Percentiles rank a stretch among this genome's conserved stretches.
Evolutionary conservation across 2,888 invertebrate genomes (phyloP).

Genomic region (Scaeva pyrastri): DNA sequence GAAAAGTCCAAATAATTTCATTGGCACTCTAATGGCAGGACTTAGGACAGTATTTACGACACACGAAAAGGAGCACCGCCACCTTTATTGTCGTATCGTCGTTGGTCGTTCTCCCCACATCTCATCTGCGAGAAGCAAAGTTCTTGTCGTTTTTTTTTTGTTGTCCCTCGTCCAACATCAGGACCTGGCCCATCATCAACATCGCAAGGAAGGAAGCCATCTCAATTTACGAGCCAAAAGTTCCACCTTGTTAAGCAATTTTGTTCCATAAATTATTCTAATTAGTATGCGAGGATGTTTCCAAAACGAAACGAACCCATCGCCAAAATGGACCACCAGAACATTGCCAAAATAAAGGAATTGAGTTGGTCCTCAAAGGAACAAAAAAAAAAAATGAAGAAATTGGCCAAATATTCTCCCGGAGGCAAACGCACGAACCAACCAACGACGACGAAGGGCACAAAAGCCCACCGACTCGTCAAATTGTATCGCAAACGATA

Average conservation of each 20-base stretch:
- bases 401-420: constrained; percentile 22
- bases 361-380: too few relatives aligned
- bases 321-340: constrained; percentile 67
- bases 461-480: constrained; percentile 55
- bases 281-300: constrained; percentile 72
- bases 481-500: constrained; percentile 75
- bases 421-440: constrained; percentile 26
- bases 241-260: constrained; percentile 76
- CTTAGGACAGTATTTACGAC: constrained; percentile 61
- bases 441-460: constrained; percentile 20
- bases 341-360: constrained; percentile 33
- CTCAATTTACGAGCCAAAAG: constrained; percentile 76
- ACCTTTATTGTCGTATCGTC: neutral
- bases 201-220: constrained; percentile 58
- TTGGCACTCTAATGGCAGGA: constrained; percentile 71
- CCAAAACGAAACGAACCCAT: constrained; percentile 39
- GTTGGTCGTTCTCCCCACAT: neutral
- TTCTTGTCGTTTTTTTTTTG: neutral
- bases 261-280: constrained; percentile 76
- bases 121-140: constrained; percentile 55
- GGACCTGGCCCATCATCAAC: constrained; percentile 13
- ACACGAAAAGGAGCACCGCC: constrained; percentile 38
- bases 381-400: constrained; percentile 24
- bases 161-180: constrained; percentile 8
- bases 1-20: constrained; percentile 75